These are phyloP conservation scores for Heteromurus nitidus DNA, from an alignment of 2,888 invertebrate genomes.

Conservation along the genomic window DNA sequence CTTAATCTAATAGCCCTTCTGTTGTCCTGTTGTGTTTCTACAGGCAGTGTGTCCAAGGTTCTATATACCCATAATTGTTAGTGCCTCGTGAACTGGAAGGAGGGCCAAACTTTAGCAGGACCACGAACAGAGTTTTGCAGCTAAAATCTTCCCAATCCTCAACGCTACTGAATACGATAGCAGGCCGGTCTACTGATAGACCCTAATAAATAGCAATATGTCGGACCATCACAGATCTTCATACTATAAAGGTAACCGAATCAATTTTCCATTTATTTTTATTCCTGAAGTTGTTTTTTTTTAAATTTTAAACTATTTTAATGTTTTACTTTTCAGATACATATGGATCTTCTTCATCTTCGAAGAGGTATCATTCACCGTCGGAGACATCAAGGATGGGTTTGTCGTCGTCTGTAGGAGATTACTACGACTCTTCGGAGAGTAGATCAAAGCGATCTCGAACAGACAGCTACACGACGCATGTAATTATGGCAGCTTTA, in stretches of 20 bases:
- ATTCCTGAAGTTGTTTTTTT: neutral
- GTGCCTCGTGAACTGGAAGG: no score
- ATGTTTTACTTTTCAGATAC: conserved; percentile 63
- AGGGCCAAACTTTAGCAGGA: no score
- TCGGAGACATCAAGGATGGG: conserved; percentile 32
- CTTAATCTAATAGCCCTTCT: no score
- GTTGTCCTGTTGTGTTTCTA: no score
- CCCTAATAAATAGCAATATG: conserved; percentile 20
- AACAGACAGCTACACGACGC: conserved; percentile 56
- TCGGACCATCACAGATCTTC: conserved; percentile 57
- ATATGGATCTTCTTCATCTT: conserved; percentile 52
- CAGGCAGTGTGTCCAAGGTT: no score
- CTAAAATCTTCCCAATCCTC: no score
- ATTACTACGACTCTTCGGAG: conserved; percentile 59
- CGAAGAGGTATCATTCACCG: conserved; percentile 68
- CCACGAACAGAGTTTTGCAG: no score
- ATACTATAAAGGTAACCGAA: conserved; percentile 54
- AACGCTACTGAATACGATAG: no score
- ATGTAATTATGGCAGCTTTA: conserved; percentile 35
- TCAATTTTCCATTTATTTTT: neutral
- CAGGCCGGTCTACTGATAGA: no score
- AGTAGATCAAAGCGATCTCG: conserved; percentile 61
- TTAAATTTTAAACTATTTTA: no score
- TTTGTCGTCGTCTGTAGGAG: conserved; percentile 41
- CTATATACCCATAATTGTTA: no score